Conservation (phyloP, 2,888 invertebrate species). For the Sarcophaga subvicina region DNA sequence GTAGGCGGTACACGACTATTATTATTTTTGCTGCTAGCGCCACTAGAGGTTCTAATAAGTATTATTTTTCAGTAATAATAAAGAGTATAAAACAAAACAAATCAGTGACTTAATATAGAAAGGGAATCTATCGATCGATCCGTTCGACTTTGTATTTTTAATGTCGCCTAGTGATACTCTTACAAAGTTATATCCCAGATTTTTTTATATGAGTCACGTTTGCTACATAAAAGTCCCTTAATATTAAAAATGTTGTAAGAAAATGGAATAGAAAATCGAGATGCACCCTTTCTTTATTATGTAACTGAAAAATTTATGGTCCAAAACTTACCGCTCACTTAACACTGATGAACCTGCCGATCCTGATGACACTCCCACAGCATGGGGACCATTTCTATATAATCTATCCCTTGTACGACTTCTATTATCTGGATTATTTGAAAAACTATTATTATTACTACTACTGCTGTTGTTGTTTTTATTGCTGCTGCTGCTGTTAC, state of each 20-base stretch:
- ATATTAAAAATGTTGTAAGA: too few relatives aligned
- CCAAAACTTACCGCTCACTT: conserved; percentile 78
- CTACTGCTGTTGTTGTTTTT: conserved; percentile 45
- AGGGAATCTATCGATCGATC: too few relatives aligned
- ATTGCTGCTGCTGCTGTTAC: conserved; percentile 43
- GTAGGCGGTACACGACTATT: conserved; percentile 79
- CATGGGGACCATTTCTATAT: conserved; percentile 82
- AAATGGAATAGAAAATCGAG: too few relatives aligned
- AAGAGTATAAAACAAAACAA: not conserved
- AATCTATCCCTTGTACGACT: conserved; percentile 81
- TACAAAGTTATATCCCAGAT: too few relatives aligned
- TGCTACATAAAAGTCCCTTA: too few relatives aligned
- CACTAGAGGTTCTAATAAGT: conserved; percentile 71
- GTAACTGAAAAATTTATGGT: not conserved
- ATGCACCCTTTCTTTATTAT: not conserved
- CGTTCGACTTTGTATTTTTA: too few relatives aligned
- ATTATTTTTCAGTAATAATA: conserved; percentile 3
- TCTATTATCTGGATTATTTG: conserved; percentile 75
- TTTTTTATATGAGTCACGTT: too few relatives aligned
- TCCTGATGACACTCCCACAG: conserved; percentile 70
- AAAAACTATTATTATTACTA: conserved; percentile 50
- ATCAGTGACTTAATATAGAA: too few relatives aligned
- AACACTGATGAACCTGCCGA: conserved; percentile 73
- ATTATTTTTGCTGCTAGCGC: conserved; percentile 76
- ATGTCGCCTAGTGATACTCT: too few relatives aligned